phyloP scores from a whole-genome alignment of 23 tunicate species.

The Botrylloides violaceus region DNA sequence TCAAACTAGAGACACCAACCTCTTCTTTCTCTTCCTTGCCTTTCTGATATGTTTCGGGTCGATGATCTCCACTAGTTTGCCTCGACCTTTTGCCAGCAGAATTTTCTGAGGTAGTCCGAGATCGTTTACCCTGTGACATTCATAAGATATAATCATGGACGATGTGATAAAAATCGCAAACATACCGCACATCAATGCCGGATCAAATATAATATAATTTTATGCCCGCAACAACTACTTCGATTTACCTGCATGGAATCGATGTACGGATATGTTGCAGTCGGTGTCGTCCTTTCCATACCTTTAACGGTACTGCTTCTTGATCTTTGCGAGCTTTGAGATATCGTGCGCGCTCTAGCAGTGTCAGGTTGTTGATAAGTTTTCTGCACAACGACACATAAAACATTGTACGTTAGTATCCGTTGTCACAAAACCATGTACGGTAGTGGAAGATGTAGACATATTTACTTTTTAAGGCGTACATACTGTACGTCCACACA shows the following conservation, averaged over 20 bases:
- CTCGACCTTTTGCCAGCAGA: constrained; percentile 59
- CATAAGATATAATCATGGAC: not conserved
- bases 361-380: not conserved
- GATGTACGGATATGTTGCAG: constrained; percentile 14
- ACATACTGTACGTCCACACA: not conserved
- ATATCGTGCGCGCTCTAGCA: constrained; percentile 46
- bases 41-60: not conserved
- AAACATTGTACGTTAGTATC: too few relatives aligned
- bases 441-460: not conserved
- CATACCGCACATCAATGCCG: too few relatives aligned
- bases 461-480: not conserved
- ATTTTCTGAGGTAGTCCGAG: constrained; percentile 64
- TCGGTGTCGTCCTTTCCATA: constrained; percentile 17
- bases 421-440: too few relatives aligned
- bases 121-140: constrained; percentile 28
- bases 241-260: not conserved
- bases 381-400: too few relatives aligned
- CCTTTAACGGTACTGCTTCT: constrained; percentile 28
- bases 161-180: too few relatives aligned
- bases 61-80: constrained; percentile 57
- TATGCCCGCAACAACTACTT: too few relatives aligned
- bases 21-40: not conserved
- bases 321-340: constrained; percentile 71
- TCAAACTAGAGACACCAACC: not conserved
- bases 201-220: too few relatives aligned